A percentile compares a stretch with the other conserved stretches of the same genome.
Evolutionary conservation across 2,113 vertebrate species (phyloP).

Genomic region (Halichoeres trimaculatus): DNA sequence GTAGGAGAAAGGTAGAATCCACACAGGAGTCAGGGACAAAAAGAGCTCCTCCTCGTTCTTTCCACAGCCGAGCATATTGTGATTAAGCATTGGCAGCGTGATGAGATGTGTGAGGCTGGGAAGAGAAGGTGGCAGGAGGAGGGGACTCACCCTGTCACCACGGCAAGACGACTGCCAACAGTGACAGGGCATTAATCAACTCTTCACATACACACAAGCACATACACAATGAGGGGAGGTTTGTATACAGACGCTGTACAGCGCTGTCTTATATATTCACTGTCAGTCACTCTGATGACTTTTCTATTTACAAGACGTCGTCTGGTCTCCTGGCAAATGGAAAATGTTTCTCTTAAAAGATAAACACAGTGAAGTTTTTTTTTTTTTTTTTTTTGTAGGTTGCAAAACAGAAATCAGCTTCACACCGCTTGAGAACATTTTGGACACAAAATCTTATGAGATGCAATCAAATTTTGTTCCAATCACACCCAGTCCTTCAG

Average conservation of each 20-base stretch:
- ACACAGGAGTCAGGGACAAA: background rate
- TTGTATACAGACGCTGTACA: constrained; percentile 25
- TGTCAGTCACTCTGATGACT: constrained; percentile 49
- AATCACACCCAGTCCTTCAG: constrained; percentile 29
- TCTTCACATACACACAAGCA: constrained; percentile 23
- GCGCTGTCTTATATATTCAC: constrained; percentile 16
- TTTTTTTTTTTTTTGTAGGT: constrained; percentile 28
- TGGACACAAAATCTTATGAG: constrained; percentile 25
- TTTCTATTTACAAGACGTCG: constrained; percentile 47
- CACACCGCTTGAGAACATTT: constrained; percentile 25
- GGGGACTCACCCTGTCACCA: constrained; percentile 48
- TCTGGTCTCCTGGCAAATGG: constrained; percentile 32
- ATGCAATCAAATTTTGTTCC: constrained; percentile 25
- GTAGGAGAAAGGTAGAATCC: constrained; percentile 36
- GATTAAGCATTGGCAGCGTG: constrained; percentile 47
- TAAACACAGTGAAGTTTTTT: constrained; percentile 24
- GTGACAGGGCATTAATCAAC: constrained; percentile 70
- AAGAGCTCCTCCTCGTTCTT: constrained; percentile 41
- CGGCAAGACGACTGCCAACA: constrained; percentile 47
- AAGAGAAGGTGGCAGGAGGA: constrained; percentile 30
- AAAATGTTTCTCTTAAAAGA: constrained; percentile 27
- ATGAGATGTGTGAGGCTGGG: constrained; percentile 52
- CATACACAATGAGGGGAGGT: constrained; percentile 19
- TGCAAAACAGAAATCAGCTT: constrained; percentile 25
- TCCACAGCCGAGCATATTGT: constrained; percentile 61